Evolutionary conservation across 2,797 vertebrate genomes (phyloP).

Genomic region (Tamandua tetradactyla): DNA sequence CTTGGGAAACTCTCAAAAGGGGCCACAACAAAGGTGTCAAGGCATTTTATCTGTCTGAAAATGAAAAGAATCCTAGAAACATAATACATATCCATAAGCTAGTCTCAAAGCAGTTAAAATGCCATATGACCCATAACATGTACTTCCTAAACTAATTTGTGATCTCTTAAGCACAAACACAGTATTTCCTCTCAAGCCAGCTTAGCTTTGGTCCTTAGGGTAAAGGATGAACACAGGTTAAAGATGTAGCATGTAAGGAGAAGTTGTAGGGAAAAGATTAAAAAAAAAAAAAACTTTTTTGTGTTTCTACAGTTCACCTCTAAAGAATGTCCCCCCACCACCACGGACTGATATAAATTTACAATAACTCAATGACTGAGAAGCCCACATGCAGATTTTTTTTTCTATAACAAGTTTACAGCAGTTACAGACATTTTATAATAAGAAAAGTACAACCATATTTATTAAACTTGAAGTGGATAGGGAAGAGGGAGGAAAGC

Average conservation of each 20-base stretch:
- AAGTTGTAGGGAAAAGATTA: background rate
- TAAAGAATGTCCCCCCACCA: background rate
- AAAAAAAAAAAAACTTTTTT: background rate
- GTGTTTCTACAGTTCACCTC: background rate
- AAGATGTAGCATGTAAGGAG: background rate
- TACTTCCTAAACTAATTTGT: background rate
- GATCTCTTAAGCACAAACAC: background rate
- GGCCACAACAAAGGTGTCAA: background rate
- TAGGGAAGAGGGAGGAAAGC: constrained; percentile 41
- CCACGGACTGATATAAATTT: constrained; percentile 9
- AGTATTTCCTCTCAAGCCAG: background rate
- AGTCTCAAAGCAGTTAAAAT: background rate
- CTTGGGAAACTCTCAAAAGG: background rate
- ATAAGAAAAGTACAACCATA: constrained; percentile 72
- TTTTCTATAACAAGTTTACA: constrained; percentile 74
- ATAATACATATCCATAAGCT: background rate
- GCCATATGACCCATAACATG: background rate
- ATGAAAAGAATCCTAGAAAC: background rate
- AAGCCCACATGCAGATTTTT: constrained; percentile 70
- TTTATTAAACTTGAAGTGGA: constrained; percentile 66
- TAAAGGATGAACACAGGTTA: background rate
- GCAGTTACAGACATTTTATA: constrained; percentile 82
- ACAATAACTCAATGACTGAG: constrained; percentile 38
- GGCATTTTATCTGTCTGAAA: background rate
- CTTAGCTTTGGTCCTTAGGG: constrained; percentile 19